These are phyloP conservation scores for Aphelocoma californica DNA, from an alignment of 2,797 vertebrate genomes.

Conservation along the genomic window DNA sequence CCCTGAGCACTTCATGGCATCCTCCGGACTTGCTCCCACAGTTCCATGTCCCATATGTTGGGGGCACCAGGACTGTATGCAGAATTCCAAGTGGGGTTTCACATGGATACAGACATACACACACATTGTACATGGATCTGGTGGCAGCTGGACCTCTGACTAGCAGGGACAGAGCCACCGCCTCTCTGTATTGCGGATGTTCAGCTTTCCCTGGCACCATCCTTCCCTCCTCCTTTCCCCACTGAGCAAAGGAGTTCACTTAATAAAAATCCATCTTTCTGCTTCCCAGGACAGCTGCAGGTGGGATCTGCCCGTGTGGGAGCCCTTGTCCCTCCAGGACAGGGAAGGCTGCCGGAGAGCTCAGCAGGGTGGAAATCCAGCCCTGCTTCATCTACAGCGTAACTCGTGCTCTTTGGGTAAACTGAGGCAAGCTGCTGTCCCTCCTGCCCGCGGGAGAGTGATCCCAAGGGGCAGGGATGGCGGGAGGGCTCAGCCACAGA, in stretches of 20 bases:
- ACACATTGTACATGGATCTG: not conserved
- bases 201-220: not conserved
- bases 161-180: not conserved
- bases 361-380: not conserved
- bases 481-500: not conserved
- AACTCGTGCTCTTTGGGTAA: not conserved
- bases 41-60: accelerated
- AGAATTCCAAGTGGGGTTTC: not conserved
- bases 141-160: not conserved
- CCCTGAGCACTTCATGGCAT: not conserved
- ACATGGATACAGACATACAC: not conserved
- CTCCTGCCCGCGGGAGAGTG: not conserved
- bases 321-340: not conserved
- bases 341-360: not conserved
- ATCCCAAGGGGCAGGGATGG: not conserved
- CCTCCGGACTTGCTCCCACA: not conserved
- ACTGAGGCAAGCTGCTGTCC: not conserved
- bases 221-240: not conserved
- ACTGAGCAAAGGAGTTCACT: not conserved
- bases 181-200: not conserved
- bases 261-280: not conserved
- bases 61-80: not conserved
- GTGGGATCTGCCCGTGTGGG: not conserved
- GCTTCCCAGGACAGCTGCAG: not conserved
- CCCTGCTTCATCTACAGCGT: not conserved